Conservation (phyloP, 2,797 vertebrate genomes). For the Mycteria americana region DNA sequence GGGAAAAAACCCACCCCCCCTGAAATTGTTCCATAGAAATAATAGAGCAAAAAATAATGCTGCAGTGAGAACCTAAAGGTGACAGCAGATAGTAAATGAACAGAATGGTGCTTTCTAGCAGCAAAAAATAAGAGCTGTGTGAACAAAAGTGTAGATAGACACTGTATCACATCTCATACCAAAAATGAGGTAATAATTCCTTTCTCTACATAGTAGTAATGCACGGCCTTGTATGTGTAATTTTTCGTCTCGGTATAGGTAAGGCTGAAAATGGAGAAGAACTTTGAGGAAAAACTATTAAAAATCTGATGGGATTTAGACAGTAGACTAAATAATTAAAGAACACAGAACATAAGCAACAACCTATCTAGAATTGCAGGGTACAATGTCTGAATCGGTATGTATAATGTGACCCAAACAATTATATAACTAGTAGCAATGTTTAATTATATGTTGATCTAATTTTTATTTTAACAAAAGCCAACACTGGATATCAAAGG, state of each 20-base stretch:
- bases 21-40: neutral
- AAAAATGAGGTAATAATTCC: neutral
- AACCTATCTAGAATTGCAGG: neutral
- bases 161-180: neutral
- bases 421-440: neutral
- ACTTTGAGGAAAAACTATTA: neutral
- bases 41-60: neutral
- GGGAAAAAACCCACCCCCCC: rapidly evolving
- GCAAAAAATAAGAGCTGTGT: neutral
- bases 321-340: neutral
- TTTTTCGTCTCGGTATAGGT: neutral
- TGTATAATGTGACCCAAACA: neutral
- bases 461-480: neutral
- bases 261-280: neutral
- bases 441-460: neutral
- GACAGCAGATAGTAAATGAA: neutral
- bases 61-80: neutral
- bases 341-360: neutral
- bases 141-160: neutral
- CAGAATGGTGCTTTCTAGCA: neutral
- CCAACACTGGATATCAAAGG: neutral
- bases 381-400: neutral
- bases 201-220: neutral
- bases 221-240: neutral
- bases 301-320: neutral